Conservation (phyloP, 2,888 invertebrate genomes). For the Tromatobia lineatoria region DNA sequence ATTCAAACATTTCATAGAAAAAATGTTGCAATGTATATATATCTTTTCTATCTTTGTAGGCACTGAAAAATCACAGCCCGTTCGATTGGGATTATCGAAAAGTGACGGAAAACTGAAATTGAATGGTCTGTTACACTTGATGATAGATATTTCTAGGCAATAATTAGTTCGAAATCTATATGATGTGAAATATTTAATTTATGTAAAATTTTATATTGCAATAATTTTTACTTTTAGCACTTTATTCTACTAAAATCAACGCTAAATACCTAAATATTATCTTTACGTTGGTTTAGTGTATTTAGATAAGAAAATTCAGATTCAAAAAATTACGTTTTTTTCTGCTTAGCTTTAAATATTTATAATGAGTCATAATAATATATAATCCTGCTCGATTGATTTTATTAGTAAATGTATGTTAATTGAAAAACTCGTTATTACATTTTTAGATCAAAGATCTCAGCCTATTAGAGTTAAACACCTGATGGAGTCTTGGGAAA, state of each 20-base stretch:
- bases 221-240: no score
- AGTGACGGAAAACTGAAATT: background rate
- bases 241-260: no score
- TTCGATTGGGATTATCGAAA: background rate
- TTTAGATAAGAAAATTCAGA: no score
- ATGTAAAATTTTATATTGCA: no score
- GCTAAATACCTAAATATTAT: no score
- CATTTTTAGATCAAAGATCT: background rate
- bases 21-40: background rate
- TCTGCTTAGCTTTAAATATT: no score
- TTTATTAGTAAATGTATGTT: no score
- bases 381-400: no score
- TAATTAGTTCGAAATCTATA: background rate
- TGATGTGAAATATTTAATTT: background rate
- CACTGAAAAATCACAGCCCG: background rate
- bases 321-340: no score
- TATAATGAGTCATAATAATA: no score
- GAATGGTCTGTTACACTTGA: background rate
- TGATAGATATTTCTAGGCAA: background rate
- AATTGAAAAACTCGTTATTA: background rate
- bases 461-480: slow-evolving; percentile 22
- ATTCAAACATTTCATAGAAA: background rate
- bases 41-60: background rate
- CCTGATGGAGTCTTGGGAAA: slow-evolving; percentile 49
- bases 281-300: no score